Conservation (phyloP, 2,113 vertebrate species). For the Notiomystis cincta region DNA sequence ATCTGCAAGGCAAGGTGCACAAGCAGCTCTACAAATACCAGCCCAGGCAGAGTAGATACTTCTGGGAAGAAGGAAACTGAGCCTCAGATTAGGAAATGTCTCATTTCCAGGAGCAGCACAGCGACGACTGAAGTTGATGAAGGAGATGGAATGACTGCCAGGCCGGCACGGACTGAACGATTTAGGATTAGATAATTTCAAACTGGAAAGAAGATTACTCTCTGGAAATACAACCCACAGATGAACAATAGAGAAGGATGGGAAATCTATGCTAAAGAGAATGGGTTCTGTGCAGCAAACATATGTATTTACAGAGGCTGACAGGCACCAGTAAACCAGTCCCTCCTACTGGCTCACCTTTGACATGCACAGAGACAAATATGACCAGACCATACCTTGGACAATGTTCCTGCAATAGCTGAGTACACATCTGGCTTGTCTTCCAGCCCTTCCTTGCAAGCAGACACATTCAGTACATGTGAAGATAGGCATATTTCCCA, state of each 20-base stretch:
- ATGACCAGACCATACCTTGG: background rate
- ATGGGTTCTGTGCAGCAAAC: background rate
- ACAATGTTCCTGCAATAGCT: background rate
- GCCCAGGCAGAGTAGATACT: background rate
- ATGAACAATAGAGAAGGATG: background rate
- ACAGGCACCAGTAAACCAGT: background rate
- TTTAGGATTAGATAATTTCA: background rate
- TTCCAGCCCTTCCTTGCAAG: background rate
- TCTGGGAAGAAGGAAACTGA: background rate
- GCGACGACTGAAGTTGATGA: background rate
- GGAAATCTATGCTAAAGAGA: background rate
- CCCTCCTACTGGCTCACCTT: background rate
- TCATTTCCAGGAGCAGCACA: background rate
- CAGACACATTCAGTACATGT: background rate
- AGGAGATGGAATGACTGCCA: background rate
- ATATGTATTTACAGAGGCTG: background rate
- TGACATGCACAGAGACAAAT: background rate
- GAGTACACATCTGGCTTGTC: rapidly evolving
- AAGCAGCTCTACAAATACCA: background rate
- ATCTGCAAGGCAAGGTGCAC: background rate
- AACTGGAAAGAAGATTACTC: background rate
- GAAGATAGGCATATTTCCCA: background rate
- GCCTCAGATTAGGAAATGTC: background rate
- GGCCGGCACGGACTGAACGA: background rate
- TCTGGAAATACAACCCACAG: background rate